Base-by-base conservation (phyloP, 2,888 invertebrate species). In the Cartodere bifasciata region DNA sequence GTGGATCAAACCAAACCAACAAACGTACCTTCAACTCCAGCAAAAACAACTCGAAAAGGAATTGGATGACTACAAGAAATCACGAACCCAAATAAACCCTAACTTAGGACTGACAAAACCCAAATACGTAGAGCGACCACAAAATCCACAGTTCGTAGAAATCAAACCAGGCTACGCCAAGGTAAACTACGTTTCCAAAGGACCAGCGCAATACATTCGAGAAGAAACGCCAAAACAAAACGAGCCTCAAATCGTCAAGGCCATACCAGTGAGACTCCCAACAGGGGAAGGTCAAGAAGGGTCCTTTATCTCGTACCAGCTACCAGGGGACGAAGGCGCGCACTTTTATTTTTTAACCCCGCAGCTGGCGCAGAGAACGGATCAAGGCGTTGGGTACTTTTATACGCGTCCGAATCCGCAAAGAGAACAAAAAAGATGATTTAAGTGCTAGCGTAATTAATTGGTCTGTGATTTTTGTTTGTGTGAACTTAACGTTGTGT, bases 321-420 rank as follows among this genome's bases (percentile, higher is more conserved):
- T 81, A 35, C 81, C 82, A 1, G 81, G 80, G 1, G 78, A 79
- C 44, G 75, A 78, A 43, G 77, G 78, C 6, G 80, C 80, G 0
- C 82, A 81, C 57, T 79, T 81, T 47, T 82, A 80, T 53, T 82
- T 82, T 63, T 60, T 81, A 35, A 80, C 81, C 33, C 81, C 82
- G 2, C 79, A 78, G 47, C 66, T 72, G 13, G 65, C 55, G 13
- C 50, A 57, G 34, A 48, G 57, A 16, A 43, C 52, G 23, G 50
- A 55, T 46, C 62, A 51, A 49, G 51, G 53, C 7, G 45, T 51
- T 2, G 52, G 51, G 11, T 56, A 45, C 34, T 56, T 49, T 32
- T 55, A 50, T 29, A 42, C 51, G 12, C 49, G 50, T 38, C 46
- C 47, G 10, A 34, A 45, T 23, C 42, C 42, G 34, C 40, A 45